Percentiles rank a stretch among this genome's conserved stretches.
These are phyloP conservation scores for Pipa parva DNA, from an alignment of 2,113 vertebrate species.

Conservation along the genomic window DNA sequence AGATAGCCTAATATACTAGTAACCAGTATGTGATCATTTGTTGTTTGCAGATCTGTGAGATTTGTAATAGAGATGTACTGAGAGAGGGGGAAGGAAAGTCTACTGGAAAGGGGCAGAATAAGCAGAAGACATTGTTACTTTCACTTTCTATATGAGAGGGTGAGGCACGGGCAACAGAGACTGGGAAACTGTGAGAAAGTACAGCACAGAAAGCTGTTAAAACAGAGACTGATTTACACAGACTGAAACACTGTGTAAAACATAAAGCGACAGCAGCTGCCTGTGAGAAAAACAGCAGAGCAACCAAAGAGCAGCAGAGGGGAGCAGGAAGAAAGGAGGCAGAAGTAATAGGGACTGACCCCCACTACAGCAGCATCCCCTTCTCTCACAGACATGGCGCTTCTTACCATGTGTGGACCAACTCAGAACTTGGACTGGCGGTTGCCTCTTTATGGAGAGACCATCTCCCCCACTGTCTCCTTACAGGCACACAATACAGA, in stretches of 20 bases:
- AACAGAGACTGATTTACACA: neutral
- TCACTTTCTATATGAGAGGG: constrained; percentile 1
- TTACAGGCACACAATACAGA: neutral
- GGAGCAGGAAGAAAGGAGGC: too few relatives aligned
- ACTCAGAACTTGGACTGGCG: constrained; percentile 2
- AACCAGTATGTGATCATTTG: neutral
- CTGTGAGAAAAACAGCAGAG: too few relatives aligned
- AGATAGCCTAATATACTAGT: neutral
- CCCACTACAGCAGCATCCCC: neutral
- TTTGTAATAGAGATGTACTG: neutral
- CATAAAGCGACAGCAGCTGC: neutral
- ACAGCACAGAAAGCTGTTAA: too few relatives aligned
- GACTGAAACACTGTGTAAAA: neutral
- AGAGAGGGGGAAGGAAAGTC: neutral
- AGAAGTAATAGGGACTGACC: neutral
- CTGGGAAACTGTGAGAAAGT: neutral
- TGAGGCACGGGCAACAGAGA: neutral
- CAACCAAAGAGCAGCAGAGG: neutral
- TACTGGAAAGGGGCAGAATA: neutral
- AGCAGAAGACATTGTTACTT: neutral
- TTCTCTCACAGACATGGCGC: constrained; percentile 4
- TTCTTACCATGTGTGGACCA: constrained; percentile 6
- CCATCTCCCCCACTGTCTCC: neutral
- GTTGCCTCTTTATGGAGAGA: neutral
- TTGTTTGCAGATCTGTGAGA: neutral